Evolutionary conservation across 1,140 invertebrate genomes (phyloP).

Genomic region (Ctenoplectra terminalis): DNA sequence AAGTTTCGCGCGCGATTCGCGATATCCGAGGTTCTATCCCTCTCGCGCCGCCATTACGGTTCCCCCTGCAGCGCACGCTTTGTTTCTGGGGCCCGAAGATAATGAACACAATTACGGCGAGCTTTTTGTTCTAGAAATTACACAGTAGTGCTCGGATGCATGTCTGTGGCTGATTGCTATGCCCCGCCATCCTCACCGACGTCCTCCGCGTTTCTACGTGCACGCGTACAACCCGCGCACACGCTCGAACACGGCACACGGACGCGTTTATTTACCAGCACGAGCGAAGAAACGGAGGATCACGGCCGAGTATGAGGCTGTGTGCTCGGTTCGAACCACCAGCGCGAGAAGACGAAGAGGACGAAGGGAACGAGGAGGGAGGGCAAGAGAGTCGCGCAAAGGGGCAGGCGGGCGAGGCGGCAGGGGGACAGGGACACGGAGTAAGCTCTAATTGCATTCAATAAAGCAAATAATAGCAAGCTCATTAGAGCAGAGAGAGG

Average conservation of each 20-base stretch:
- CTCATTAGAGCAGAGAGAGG: constrained; percentile 80
- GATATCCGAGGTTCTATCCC: constrained; percentile 47
- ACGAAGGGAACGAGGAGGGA: neutral
- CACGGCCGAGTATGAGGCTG: neutral
- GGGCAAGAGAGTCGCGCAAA: constrained; percentile 16
- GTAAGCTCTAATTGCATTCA: constrained; percentile 82
- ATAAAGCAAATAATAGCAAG: constrained; percentile 82
- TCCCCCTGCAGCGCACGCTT: constrained; percentile 55
- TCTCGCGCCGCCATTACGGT: neutral
- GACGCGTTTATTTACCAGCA: constrained; percentile 19
- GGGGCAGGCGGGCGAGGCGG: neutral
- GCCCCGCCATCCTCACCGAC: constrained; percentile 58
- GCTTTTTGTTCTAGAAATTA: constrained; percentile 80
- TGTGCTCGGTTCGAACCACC: constrained; percentile 7
- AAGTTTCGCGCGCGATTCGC: constrained; percentile 54
- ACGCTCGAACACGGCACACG: neutral
- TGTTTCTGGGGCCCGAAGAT: constrained; percentile 73
- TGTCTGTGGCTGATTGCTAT: constrained; percentile 78
- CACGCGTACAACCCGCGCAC: constrained; percentile 4
- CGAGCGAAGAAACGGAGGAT: constrained; percentile 25
- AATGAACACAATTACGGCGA: constrained; percentile 79
- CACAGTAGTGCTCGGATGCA: constrained; percentile 74
- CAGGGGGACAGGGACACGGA: constrained; percentile 74
- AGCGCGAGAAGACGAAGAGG: constrained; percentile 44
- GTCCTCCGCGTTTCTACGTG: constrained; percentile 50